Percentiles rank a stretch among this genome's conserved stretches.
phyloP scores from a whole-genome alignment of 2,797 vertebrate genomes.

The Platalea minor region DNA sequence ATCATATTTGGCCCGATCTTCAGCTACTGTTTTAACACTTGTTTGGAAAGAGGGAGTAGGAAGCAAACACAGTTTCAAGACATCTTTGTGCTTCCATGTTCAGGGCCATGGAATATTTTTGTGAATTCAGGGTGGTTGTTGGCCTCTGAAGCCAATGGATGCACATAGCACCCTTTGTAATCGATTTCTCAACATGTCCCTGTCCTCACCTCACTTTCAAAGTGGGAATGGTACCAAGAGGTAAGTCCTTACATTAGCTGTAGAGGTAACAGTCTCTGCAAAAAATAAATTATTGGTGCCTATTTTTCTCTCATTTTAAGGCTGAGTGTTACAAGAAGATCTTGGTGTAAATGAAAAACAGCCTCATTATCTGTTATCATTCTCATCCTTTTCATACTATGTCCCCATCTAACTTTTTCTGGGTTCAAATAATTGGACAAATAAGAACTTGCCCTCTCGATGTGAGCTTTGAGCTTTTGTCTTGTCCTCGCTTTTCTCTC shows the following conservation, averaged over 20 bases:
- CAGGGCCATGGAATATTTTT: not conserved
- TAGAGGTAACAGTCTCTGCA: not conserved
- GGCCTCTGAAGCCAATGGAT: not conserved
- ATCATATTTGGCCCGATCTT: not conserved
- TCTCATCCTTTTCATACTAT: not conserved
- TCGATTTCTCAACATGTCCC: fast-evolving
- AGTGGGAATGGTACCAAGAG: not conserved
- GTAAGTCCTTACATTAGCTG: not conserved
- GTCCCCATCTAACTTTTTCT: not conserved
- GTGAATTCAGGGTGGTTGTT: not conserved
- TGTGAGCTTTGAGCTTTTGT: not conserved
- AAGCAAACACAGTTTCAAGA: not conserved
- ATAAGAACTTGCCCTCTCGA: not conserved
- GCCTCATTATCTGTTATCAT: not conserved
- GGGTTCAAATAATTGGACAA: not conserved
- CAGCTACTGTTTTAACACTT: not conserved
- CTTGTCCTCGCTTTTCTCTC: not conserved
- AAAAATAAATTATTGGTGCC: not conserved
- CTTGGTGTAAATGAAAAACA: not conserved
- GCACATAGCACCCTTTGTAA: not conserved
- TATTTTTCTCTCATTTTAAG: not conserved
- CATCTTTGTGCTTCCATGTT: not conserved
- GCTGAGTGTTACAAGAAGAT: not conserved
- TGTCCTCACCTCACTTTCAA: not conserved
- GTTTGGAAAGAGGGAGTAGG: not conserved